These are phyloP conservation scores for Bos indicus DNA, from an alignment of 2,113 vertebrate genomes.

Conservation along the genomic window DNA sequence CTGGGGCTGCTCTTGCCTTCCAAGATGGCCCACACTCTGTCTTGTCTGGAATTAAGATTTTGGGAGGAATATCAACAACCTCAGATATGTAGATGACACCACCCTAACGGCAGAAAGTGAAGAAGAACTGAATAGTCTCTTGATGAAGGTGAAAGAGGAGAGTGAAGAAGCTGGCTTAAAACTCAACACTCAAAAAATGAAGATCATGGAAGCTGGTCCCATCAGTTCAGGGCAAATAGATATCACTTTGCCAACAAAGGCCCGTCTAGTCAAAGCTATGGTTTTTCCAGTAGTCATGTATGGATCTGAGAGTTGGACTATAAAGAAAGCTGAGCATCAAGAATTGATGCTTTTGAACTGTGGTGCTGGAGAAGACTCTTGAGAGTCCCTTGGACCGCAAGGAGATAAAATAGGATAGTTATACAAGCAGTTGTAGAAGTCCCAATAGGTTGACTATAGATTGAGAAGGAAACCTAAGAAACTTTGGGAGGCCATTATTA, in stretches of 20 bases:
- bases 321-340: neutral
- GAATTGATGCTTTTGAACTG: neutral
- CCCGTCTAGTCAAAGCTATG: neutral
- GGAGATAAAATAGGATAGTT: neutral
- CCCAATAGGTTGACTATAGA: neutral
- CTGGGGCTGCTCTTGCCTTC: neutral
- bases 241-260: neutral
- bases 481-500: neutral
- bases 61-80: neutral
- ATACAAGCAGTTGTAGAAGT: neutral
- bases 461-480: neutral
- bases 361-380: neutral
- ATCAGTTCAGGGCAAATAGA: neutral
- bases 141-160: neutral
- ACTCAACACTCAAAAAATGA: neutral
- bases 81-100: neutral
- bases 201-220: neutral
- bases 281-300: neutral
- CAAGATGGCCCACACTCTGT: neutral
- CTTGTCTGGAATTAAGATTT: neutral
- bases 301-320: neutral
- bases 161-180: neutral
- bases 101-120: neutral
- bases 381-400: neutral
- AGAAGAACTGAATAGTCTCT: neutral